A percentile compares a stretch with the other conserved stretches of the same genome.
These are phyloP conservation scores for Asteroscopus sphinx DNA, from an alignment of 2,888 invertebrate genomes.

Conservation along the genomic window DNA sequence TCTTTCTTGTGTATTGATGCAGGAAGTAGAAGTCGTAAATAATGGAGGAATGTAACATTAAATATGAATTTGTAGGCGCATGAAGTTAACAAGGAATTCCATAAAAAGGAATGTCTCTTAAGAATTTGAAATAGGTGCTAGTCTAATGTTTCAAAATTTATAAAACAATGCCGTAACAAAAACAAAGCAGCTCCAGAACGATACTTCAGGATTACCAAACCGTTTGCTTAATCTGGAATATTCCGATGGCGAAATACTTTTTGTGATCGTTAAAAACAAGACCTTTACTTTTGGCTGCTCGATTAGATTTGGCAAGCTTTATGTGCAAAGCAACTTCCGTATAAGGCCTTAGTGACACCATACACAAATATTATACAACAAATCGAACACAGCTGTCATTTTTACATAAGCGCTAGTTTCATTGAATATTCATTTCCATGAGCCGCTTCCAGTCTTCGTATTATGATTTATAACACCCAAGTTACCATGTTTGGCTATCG, in stretches of 20 bases:
- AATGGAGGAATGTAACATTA: slow-evolving; percentile 19
- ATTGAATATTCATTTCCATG: slow-evolving; percentile 74
- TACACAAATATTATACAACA: slow-evolving; percentile 33
- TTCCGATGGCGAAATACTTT: no score
- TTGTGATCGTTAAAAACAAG: no score
- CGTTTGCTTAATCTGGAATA: no score
- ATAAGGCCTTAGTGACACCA: slow-evolving; percentile 6
- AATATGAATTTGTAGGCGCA: slow-evolving; percentile 24
- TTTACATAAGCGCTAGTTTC: slow-evolving; percentile 54
- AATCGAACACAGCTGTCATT: slow-evolving; percentile 50
- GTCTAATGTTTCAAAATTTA: no score
- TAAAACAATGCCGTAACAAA: no score
- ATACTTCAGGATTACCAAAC: no score
- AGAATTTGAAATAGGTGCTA: not conserved
- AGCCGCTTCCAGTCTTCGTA: slow-evolving; percentile 61
- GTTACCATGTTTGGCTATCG: slow-evolving; percentile 75
- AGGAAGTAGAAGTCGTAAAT: slow-evolving; percentile 30
- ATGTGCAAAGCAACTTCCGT: slow-evolving; percentile 1
- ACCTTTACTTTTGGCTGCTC: not conserved
- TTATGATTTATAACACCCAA: slow-evolving; percentile 77
- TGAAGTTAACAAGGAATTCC: slow-evolving; percentile 16
- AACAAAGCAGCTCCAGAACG: no score
- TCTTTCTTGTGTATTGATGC: slow-evolving; percentile 22
- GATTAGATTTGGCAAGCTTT: slow-evolving; percentile 5
- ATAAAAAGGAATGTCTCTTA: slow-evolving; percentile 5